phyloP scores from a whole-genome alignment of 2,888 invertebrate genomes.

The Coecobrya sp. region DNA sequence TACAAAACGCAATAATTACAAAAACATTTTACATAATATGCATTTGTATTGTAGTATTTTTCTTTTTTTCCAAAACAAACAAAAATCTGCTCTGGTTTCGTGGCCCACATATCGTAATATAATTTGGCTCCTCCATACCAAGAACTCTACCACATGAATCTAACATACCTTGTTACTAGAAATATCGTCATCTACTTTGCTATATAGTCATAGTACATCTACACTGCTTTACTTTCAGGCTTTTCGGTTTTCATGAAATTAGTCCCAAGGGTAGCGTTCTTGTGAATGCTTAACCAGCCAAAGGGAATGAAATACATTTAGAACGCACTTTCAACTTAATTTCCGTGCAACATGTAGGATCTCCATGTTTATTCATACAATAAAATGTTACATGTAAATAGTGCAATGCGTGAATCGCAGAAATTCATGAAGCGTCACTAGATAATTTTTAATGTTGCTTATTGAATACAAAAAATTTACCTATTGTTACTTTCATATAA shows the following conservation, averaged over 20 bases:
- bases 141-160: neutral
- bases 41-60: slow-evolving; percentile 1
- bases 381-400: too few species aligned
- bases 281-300: slow-evolving; percentile 66
- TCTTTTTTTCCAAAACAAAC: slow-evolving; percentile 13
- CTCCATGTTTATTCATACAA: neutral
- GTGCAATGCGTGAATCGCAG: too few species aligned
- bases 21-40: too few species aligned
- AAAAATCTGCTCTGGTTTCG: slow-evolving; percentile 23
- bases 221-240: neutral
- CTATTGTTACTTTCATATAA: too few species aligned
- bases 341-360: neutral
- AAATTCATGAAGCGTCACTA: too few species aligned
- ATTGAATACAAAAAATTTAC: too few species aligned
- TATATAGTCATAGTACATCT: neutral
- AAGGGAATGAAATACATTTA: slow-evolving; percentile 1
- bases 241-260: slow-evolving; percentile 72
- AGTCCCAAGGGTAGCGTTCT: slow-evolving; percentile 81
- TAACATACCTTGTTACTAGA: neutral
- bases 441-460: too few species aligned
- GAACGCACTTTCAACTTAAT: slow-evolving; percentile 6
- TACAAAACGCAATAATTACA: too few species aligned
- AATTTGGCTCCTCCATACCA: slow-evolving; percentile 34
- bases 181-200: neutral
- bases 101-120: slow-evolving; percentile 16